Base-by-base conservation (phyloP, 2,888 invertebrate genomes). In the Ceratothoa steindachneri region DNA sequence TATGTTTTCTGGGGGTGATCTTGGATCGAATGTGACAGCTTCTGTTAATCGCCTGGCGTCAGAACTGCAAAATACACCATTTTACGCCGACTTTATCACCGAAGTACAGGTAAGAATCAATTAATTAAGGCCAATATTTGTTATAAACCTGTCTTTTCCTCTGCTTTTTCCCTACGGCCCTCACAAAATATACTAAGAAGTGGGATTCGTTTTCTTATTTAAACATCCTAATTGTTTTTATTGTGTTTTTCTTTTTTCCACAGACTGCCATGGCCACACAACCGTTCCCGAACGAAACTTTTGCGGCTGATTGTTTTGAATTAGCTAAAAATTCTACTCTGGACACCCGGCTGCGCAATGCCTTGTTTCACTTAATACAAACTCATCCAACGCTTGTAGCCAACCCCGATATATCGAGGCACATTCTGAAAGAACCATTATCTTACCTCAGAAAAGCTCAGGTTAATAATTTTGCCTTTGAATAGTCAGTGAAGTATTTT, bases 401-500 rank as follows among this genome's bases (percentile, higher is more conserved):
- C 60, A 77, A 77, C 67, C 74, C 80, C 3, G 80, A 74, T 60
- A 77, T 75, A 15, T 75, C 80, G 9, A 67, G 53, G 15, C 69
- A 75, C 22, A 82, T 83, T 71, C 74, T 81, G 19, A 84, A 84
- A 82, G 91, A 92, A 83, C 89, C 90, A 0, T 83, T 92, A 69
- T 88, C 89, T 24, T 95, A 93, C 82, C 86, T 95, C 69, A 88
- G 90, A 81, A 93, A 94, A 85, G 90, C 93, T 19, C 95, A 95
- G 84, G 87, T 87, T n/a, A n/a, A n/a, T n/a, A n/a, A n/a, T n/a
- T 82, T 79, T 28, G 27, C n/a, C n/a, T n/a, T n/a, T n/a, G n/a
- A n/a, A n/a, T n/a, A n/a, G n/a, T n/a, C n/a, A n/a, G n/a, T n/a
- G n/a, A n/a, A n/a, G n/a, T n/a, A n/a, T n/a, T n/a, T n/a, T n/a